Base-by-base conservation (phyloP, 2,113 vertebrate genomes). In the Dicrurus megarhynchus region DNA sequence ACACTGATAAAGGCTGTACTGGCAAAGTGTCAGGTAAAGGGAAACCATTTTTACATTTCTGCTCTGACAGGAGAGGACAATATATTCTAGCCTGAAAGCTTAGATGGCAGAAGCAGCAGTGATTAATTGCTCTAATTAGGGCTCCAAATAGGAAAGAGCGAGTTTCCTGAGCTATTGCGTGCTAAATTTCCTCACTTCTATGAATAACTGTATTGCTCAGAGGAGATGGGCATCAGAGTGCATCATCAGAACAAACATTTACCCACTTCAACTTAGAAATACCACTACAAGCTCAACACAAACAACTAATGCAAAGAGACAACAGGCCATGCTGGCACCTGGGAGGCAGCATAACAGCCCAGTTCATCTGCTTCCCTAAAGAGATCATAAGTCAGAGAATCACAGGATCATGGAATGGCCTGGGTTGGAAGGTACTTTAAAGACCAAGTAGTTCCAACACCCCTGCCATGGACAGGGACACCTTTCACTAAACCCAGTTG, bases 121-220 rank as follows among this genome's bases (percentile, higher is more conserved):
- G 91, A 95, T 97, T 95, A 97, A 97, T 97, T 92, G 89, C 77
- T 95, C 94, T 94, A 95, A 97, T 95, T 96, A 96, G 91, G 68
- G 64, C 75, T 92, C 74, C 64, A 87, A 89, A 95, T 89, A 93
- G 93, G 64, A 92, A 92, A 92, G 94, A 91, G 35, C 1, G 19
- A 83, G 84, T 89, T 97, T 93, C 95, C 93, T 87, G 85, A 95
- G 90, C 70, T 87, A 86, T 42, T 59, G 78, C 56, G 0, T 80
- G 64, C 86, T 92, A 74, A 53, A 94, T 96, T 95, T 93, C 87
- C 90, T 94, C 56, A 11, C 41, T 96, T 89, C 80, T 93, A 46
- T 93, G 93, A 92, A 90, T 93, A 95, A 81, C 94, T 93, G 41
- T 56, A 76, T 94, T 91, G 91, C 94, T 94, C 74, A 95, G 77